Evolutionary conservation across 2,113 vertebrate species (phyloP).

Genomic region (Tragelaphus buxtoni): DNA sequence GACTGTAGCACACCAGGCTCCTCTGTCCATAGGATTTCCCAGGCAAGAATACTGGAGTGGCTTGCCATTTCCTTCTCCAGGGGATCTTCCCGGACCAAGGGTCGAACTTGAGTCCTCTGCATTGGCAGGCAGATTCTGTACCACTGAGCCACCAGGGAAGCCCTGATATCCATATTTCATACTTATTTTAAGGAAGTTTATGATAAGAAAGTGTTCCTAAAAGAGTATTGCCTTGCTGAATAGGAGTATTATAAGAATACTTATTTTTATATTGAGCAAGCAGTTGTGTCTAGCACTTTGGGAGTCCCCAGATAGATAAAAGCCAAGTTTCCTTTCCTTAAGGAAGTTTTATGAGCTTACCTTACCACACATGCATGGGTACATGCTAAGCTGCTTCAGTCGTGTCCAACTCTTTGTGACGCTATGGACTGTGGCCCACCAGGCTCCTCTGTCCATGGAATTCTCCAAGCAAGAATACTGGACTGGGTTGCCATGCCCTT

Average conservation of each 20-base stretch:
- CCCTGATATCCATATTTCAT: not conserved
- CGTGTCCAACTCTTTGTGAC: not conserved
- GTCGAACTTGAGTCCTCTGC: not conserved
- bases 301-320: not conserved
- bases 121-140: not conserved
- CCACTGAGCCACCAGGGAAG: not conserved
- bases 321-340: not conserved
- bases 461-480: not conserved
- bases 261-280: not conserved
- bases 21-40: not conserved
- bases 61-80: not conserved
- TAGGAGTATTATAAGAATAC: not conserved
- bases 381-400: not conserved
- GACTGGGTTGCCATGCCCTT: not conserved
- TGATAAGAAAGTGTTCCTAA: not conserved
- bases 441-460: not conserved
- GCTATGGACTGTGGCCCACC: not conserved
- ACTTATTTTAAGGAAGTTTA: not conserved
- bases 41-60: not conserved
- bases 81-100: not conserved
- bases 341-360: not conserved
- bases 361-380: not conserved
- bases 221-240: not conserved
- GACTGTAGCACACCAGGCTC: not conserved
- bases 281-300: not conserved